These are phyloP conservation scores for Tridacna crocea DNA, from an alignment of 2,888 invertebrate species.

Conservation along the genomic window DNA sequence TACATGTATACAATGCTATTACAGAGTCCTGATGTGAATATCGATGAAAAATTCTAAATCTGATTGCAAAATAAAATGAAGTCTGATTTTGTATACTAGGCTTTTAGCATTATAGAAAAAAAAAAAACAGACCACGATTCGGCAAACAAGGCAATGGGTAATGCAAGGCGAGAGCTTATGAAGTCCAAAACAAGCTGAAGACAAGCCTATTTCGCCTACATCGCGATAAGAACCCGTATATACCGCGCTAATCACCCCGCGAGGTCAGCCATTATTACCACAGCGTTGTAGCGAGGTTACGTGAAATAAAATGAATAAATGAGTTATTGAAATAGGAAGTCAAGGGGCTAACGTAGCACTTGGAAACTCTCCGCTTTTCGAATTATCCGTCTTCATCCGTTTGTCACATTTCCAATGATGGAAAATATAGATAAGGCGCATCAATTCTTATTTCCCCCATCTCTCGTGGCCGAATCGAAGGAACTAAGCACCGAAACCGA, in stretches of 20 bases:
- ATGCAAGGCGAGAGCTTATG: neutral
- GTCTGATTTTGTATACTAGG: too few species aligned
- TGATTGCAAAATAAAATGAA: too few species aligned
- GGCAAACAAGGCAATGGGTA: too few species aligned
- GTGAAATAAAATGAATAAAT: conserved; percentile 50
- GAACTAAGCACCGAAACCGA: conserved; percentile 29
- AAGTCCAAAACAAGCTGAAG: conserved; percentile 20
- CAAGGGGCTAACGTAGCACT: conserved; percentile 50
- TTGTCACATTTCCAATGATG: conserved; percentile 67
- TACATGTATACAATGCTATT: too few species aligned
- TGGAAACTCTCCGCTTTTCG: conserved; percentile 50
- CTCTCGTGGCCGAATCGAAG: conserved; percentile 15
- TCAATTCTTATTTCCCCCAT: conserved; percentile 62
- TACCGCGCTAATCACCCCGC: conserved; percentile 17
- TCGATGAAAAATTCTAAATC: too few species aligned
- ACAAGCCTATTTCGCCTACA: conserved; percentile 3
- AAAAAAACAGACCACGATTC: too few species aligned
- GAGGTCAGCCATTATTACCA: conserved; percentile 34
- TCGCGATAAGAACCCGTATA: conserved; percentile 38
- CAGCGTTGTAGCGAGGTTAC: conserved; percentile 26
- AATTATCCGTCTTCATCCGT: conserved; percentile 61
- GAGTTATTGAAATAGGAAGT: conserved; percentile 63
- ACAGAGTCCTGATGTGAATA: too few species aligned
- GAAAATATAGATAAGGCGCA: conserved; percentile 64
- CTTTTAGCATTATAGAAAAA: too few species aligned